phyloP scores from a whole-genome alignment of 2,888 invertebrate genomes.

The Isoperla grammatica region DNA sequence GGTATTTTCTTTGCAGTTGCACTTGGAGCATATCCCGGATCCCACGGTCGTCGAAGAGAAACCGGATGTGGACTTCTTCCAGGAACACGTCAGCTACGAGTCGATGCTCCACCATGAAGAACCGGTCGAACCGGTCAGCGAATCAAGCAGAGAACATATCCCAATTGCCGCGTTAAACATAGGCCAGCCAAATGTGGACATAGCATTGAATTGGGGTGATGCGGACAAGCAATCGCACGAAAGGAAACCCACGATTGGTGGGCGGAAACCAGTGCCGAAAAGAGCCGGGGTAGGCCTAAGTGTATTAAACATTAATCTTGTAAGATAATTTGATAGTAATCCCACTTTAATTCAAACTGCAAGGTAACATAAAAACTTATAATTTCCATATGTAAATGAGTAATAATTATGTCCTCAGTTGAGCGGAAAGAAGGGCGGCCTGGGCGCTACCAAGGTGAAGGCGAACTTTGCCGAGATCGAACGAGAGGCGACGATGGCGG shows the following conservation, averaged over 20 bases:
- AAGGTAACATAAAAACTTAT: no score
- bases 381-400: no score
- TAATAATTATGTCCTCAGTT: no score
- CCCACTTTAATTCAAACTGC: no score
- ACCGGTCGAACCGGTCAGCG: background rate
- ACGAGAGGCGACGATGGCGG: conserved; percentile 78
- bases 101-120: conserved; percentile 9
- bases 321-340: no score
- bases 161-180: conserved; percentile 14
- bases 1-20: background rate
- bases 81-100: conserved; percentile 17
- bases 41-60: background rate
- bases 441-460: conserved; percentile 93
- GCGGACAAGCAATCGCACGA: conserved; percentile 38
- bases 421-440: conserved; percentile 78
- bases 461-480: conserved; percentile 95
- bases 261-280: conserved; percentile 62
- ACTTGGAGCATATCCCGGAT: background rate
- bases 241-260: conserved; percentile 65
- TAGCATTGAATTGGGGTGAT: conserved; percentile 40
- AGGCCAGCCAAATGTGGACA: conserved; percentile 47
- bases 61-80: conserved; percentile 7
- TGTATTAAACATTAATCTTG: no score
- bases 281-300: conserved; percentile 57
- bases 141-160: background rate